Evolutionary conservation across 2,113 vertebrate species (phyloP).

Genomic region (Chlamydotis undulata): DNA sequence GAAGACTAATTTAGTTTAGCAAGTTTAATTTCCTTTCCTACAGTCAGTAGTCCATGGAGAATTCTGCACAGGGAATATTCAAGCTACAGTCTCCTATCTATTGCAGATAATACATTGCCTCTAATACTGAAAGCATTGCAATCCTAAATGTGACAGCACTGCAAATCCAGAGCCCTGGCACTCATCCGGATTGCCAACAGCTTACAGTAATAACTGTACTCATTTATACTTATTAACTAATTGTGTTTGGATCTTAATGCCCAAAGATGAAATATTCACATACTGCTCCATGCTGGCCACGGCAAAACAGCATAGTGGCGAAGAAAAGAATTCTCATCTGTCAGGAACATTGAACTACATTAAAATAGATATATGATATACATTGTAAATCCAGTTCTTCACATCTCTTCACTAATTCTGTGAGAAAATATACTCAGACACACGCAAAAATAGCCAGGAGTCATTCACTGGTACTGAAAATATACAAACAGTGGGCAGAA

Average conservation of each 20-base stretch:
- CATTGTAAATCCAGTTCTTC: not conserved
- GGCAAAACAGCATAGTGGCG: not conserved
- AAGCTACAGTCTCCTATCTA: not conserved
- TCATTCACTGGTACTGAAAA: not conserved
- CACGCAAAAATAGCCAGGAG: not conserved
- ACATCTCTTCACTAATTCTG: not conserved
- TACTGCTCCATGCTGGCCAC: not conserved
- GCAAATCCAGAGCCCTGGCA: not conserved
- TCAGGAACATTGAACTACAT: not conserved
- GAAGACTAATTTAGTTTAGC: not conserved
- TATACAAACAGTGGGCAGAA: not conserved
- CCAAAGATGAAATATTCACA: slow-evolving; percentile 27
- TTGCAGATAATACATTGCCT: not conserved
- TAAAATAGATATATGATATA: slow-evolving; percentile 18
- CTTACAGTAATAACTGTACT: not conserved
- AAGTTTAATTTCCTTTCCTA: not conserved
- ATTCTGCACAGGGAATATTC: not conserved
- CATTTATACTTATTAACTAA: slow-evolving; percentile 46
- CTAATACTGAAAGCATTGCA: not conserved
- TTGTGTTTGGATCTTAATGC: slow-evolving; percentile 26
- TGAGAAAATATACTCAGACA: not conserved
- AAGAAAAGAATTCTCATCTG: slow-evolving; percentile 1
- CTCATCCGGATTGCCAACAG: not conserved
- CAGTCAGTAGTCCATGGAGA: not conserved
- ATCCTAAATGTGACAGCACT: not conserved